A percentile compares a stretch with the other conserved stretches of the same genome.
These are phyloP conservation scores for Adoxophyes honmai DNA, from an alignment of 1,140 invertebrate genomes.

Conservation along the genomic window DNA sequence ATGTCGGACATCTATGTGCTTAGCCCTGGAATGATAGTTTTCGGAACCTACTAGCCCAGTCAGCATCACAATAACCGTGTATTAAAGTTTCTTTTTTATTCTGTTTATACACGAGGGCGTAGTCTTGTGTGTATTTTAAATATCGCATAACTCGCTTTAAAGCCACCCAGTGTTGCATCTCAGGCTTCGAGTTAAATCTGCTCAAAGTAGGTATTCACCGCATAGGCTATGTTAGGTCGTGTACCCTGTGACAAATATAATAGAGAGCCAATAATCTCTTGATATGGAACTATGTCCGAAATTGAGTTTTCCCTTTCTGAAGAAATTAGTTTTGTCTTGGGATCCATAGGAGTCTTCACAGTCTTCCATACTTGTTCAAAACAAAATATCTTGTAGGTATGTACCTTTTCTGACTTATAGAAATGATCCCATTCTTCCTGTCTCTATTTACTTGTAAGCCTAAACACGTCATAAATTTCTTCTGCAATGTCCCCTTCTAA, in stretches of 20 bases:
- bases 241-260: neutral
- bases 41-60: too few species aligned
- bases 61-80: too few species aligned
- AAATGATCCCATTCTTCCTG: neutral
- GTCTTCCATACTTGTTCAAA: constrained; percentile 2
- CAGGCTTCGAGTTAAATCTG: neutral
- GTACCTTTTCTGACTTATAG: constrained; percentile 17
- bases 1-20: too few species aligned
- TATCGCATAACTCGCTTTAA: too few species aligned
- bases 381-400: constrained; percentile 19
- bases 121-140: too few species aligned
- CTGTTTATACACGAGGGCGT: too few species aligned
- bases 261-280: neutral
- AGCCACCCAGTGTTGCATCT: too few species aligned
- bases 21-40: too few species aligned
- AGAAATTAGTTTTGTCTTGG: neutral
- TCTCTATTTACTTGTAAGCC: constrained; percentile 16
- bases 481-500: neutral
- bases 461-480: neutral
- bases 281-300: constrained; percentile 1
- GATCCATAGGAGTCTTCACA: constrained; percentile 14
- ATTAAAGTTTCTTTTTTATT: too few species aligned
- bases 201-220: neutral
- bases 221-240: neutral
- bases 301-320: neutral